Percentiles rank a stretch among this genome's conserved stretches.
Conservation (phyloP, 2,113 vertebrate genomes). For the Glaucidium brasilianum region DNA sequence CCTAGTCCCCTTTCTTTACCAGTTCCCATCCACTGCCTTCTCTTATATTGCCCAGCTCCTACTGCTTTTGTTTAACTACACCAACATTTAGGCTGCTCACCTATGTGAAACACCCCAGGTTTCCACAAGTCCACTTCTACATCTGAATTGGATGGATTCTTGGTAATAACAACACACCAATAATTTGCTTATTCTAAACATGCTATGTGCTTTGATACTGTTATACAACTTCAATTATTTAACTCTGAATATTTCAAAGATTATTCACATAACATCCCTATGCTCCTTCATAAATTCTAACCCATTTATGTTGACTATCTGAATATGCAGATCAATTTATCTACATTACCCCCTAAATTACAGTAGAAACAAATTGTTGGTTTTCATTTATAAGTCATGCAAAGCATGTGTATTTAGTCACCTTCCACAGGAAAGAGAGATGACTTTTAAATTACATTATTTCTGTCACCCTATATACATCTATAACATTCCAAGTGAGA, state of each 20-base stretch:
- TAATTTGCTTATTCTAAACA: neutral
- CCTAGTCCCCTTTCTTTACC: neutral
- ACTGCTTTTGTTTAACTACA: neutral
- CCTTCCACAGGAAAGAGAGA: neutral
- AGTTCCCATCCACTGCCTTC: neutral
- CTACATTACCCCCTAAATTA: neutral
- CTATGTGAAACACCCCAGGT: neutral
- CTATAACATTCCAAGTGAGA: neutral
- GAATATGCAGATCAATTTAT: neutral
- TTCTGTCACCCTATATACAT: neutral
- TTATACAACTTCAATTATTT: neutral
- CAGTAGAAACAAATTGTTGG: neutral
- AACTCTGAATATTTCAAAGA: neutral
- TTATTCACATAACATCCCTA: neutral
- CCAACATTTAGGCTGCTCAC: neutral
- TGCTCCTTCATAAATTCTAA: neutral
- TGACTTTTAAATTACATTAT: neutral
- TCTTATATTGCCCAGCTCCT: neutral
- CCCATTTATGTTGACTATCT: neutral
- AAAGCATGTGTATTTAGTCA: neutral
- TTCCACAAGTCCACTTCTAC: neutral
- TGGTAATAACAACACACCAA: neutral
- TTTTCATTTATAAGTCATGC: neutral
- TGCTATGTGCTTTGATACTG: neutral
- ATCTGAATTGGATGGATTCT: neutral